Conservation (phyloP, 2,113 vertebrate genomes). For the Tupaia chinensis region DNA sequence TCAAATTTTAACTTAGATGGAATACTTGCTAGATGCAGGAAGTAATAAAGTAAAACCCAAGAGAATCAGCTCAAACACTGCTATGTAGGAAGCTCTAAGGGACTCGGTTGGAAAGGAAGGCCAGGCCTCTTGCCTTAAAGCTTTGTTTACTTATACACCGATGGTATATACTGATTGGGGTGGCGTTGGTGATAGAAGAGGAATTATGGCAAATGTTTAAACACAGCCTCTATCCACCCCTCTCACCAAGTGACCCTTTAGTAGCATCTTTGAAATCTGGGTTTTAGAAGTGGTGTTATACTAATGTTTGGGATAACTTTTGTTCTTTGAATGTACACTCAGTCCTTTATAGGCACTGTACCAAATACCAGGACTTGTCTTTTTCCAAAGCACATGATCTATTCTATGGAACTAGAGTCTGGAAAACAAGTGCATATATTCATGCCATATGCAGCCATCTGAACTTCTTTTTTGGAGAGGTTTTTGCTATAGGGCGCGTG, state of each 20-base stretch:
- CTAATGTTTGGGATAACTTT: not conserved
- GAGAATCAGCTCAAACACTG: not conserved
- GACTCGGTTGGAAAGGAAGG: not conserved
- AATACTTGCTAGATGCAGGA: not conserved
- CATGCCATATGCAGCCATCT: not conserved
- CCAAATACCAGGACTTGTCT: not conserved
- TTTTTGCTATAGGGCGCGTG: too few relatives aligned
- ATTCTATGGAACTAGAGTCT: not conserved
- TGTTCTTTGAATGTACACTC: not conserved
- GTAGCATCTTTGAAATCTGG: not conserved
- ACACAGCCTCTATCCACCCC: not conserved
- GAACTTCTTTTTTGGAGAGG: not conserved
- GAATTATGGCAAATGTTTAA: not conserved
- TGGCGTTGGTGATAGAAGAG: not conserved
- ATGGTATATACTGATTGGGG: not conserved
- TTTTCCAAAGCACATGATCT: not conserved
- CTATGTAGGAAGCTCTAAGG: not conserved
- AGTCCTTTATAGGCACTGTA: not conserved
- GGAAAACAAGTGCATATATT: not conserved
- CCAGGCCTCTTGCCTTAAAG: not conserved
- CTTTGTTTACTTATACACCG: too few relatives aligned
- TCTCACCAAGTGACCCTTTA: not conserved
- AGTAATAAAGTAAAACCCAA: not conserved
- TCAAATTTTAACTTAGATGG: not conserved
- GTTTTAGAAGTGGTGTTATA: not conserved